Base-by-base conservation (phyloP, 2,888 invertebrate genomes). In the Tridacna crocea region DNA sequence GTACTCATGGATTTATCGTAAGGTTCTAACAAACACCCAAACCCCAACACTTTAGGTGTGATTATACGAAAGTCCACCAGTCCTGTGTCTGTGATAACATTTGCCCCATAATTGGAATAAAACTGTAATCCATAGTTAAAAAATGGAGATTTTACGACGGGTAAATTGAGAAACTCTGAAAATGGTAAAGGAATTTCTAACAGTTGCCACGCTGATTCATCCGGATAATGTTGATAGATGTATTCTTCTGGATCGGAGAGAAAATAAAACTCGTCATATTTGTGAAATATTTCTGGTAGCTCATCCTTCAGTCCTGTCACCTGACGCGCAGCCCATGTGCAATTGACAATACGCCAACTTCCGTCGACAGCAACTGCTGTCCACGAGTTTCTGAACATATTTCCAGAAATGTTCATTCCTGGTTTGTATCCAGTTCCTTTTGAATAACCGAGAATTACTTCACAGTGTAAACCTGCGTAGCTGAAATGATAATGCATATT, bases 351-450 rank as follows among this genome's bases (percentile, higher is more conserved):
- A 78, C 99, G 96, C 99, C 99, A 99, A 0, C 98, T 98, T 0
- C 99, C 99, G 0, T 99, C 99, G 26, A 99, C 98, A 94, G 97
- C 99, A 10, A 99, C 99, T 0, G 99, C 99, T 94, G 99, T 99
- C 99, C 99, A 99, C 0, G 99, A 99, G 95, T 99, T 99, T 36
- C 99, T 95, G 96, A 99, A 99, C 17, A 90, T 63, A 70, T 90
- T 90, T 68, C 95, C 95, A 68, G 94, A 94, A 83, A 95, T 94
- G 19, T 92, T 90, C 91, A 95, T 93, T 0, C 99, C 99, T 0
- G 99, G 99, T 94, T 99, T 98, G 95, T 99, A 99, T 75, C 99
- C 99, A 0, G 99, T 99, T n/a, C 99, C 99, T 94, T 99, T 99
- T 84, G 98, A 98, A 95, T 98, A 99, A 60, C 99, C 99, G 93